Percentiles rank a stretch among this genome's conserved stretches.
Evolutionary conservation across 2,797 vertebrate genomes (phyloP).

Genomic region (Dicrostonyx torquatus): DNA sequence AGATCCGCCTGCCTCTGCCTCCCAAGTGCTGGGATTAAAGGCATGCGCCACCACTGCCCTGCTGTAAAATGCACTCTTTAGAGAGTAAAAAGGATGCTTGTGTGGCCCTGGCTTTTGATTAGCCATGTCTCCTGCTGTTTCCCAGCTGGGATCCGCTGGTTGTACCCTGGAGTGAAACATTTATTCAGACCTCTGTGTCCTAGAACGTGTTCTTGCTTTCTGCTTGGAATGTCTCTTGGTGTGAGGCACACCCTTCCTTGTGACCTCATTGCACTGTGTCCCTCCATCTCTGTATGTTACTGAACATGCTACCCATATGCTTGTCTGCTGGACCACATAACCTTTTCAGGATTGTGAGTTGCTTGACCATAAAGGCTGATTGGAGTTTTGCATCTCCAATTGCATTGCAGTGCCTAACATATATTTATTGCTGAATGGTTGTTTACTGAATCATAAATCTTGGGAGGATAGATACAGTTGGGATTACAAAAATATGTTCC

Average conservation of each 20-base stretch:
- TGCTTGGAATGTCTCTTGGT: background rate
- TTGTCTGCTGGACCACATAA: background rate
- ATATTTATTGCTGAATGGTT: constrained; percentile 49
- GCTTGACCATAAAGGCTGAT: background rate
- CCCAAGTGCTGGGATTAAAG: too few species aligned
- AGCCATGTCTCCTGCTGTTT: background rate
- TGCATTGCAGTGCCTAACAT: background rate
- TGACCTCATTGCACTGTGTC: background rate
- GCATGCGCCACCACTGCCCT: too few species aligned
- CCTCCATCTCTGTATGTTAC: background rate
- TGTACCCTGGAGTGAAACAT: background rate
- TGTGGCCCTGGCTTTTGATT: background rate
- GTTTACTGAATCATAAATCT: constrained; percentile 14
- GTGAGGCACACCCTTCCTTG: background rate
- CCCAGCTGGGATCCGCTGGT: background rate
- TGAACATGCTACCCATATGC: background rate
- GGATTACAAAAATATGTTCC: constrained; percentile 38
- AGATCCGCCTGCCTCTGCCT: too few species aligned
- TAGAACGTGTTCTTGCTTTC: background rate
- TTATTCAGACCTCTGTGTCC: background rate
- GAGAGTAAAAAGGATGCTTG: background rate
- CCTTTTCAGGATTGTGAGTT: constrained; percentile 9
- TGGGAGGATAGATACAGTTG: constrained; percentile 23
- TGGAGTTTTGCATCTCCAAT: constrained; percentile 37
- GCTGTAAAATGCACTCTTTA: background rate